These are phyloP conservation scores for Xyrauchen texanus DNA, from an alignment of 2,113 vertebrate genomes.

Conservation along the genomic window DNA sequence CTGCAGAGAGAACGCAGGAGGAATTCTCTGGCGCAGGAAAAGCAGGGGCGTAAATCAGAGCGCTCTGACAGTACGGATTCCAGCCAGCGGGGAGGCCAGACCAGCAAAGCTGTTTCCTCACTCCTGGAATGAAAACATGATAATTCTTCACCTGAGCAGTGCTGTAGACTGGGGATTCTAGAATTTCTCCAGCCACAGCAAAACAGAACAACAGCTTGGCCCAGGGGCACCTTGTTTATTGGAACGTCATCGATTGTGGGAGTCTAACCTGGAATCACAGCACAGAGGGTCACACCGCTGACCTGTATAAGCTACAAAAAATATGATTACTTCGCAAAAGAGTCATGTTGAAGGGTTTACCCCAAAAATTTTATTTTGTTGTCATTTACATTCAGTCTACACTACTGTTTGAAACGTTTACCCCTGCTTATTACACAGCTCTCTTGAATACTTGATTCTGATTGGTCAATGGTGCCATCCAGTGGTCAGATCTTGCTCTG, in stretches of 20 bases:
- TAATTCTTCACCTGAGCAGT: neutral
- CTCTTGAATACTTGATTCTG: too few species aligned
- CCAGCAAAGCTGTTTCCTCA: neutral
- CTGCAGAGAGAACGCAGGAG: constrained; percentile 38
- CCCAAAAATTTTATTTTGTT: too few species aligned
- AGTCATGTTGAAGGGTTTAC: neutral
- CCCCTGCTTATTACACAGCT: too few species aligned
- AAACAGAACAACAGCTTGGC: constrained; percentile 8
- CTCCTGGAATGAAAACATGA: constrained; percentile 14
- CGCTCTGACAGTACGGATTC: constrained; percentile 11
- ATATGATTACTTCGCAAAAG: neutral
- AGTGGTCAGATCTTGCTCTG: too few species aligned
- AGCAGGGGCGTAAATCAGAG: constrained; percentile 41
- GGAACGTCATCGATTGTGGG: neutral
- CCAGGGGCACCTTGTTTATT: neutral
- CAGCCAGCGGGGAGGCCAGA: neutral
- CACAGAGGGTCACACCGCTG: neutral
- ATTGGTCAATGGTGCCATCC: too few species aligned
- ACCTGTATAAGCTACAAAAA: neutral
- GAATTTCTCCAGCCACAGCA: too few species aligned
- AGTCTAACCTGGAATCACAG: neutral
- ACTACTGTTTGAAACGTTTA: too few species aligned
- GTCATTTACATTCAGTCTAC: too few species aligned
- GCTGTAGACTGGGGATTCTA: neutral
- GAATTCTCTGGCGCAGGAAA: neutral